Conservation (phyloP, 1,140 invertebrate genomes). For the Oscheius sp. region DNA sequence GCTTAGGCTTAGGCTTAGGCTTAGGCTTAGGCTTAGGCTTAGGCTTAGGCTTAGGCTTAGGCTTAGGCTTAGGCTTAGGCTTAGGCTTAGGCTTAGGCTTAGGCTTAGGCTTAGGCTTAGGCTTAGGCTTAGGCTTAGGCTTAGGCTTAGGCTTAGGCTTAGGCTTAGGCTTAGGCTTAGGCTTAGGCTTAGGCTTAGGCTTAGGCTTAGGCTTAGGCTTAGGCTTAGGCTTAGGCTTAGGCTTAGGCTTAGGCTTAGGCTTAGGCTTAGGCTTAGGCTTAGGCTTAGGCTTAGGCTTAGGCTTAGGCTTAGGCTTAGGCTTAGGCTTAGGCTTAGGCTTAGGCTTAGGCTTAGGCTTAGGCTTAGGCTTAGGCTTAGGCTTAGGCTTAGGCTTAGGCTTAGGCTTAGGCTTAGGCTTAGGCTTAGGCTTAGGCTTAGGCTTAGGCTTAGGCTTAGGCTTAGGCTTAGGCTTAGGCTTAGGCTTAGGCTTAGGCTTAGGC, state of each 20-base stretch:
- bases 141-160: constrained; percentile 26
- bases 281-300: constrained; percentile 22
- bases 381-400: too few relatives aligned
- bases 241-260: constrained; percentile 22
- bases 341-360: too few relatives aligned
- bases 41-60: constrained; percentile 21
- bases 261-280: constrained; percentile 27
- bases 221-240: too few relatives aligned
- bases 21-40: constrained; percentile 25
- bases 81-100: constrained; percentile 24
- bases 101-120: constrained; percentile 25
- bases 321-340: constrained; percentile 16
- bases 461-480: too few relatives aligned
- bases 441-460: too few relatives aligned
- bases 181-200: constrained; percentile 8
- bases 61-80: constrained; percentile 20
- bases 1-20: constrained; percentile 22
- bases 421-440: too few relatives aligned
- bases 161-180: constrained; percentile 14
- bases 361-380: too few relatives aligned
- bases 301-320: background rate
- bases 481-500: too few relatives aligned
- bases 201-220: constrained; percentile 36
- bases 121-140: constrained; percentile 28
- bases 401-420: too few relatives aligned